Conservation (phyloP, 2,113 vertebrate genomes). For the Archocentrus centrarchus region DNA sequence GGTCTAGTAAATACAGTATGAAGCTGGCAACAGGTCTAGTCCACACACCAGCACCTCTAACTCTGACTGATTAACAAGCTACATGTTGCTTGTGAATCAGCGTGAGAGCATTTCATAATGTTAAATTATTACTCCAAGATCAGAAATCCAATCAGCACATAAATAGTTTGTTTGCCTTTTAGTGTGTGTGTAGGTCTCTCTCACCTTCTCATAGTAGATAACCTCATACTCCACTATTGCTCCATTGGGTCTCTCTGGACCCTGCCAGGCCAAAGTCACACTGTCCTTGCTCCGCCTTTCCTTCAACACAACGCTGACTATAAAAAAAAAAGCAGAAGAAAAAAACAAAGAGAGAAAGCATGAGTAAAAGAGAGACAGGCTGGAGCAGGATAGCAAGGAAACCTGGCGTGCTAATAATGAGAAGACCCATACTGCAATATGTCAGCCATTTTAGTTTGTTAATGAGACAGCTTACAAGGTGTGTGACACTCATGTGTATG, state of each 20-base stretch:
- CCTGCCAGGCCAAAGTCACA: constrained; percentile 86
- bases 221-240: constrained; percentile 86
- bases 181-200: neutral
- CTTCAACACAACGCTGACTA: constrained; percentile 86
- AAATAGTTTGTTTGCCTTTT: neutral
- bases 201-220: constrained; percentile 89
- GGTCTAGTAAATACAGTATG: neutral
- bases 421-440: constrained; percentile 17
- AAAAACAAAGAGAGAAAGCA: neutral
- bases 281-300: constrained; percentile 87
- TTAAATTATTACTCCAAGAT: neutral
- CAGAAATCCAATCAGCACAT: neutral
- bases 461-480: constrained; percentile 42
- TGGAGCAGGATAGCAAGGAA: constrained; percentile 8
- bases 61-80: neutral
- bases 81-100: neutral
- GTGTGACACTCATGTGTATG: neutral
- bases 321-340: constrained; percentile 1
- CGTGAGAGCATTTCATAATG: neutral
- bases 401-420: constrained; percentile 31
- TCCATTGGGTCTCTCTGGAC: constrained; percentile 82
- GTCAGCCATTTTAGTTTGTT: constrained; percentile 12
- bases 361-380: constrained; percentile 10
- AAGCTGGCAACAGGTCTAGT: neutral
- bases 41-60: neutral